Conservation (phyloP, 2,113 vertebrate genomes). For the Pipra filicauda region DNA sequence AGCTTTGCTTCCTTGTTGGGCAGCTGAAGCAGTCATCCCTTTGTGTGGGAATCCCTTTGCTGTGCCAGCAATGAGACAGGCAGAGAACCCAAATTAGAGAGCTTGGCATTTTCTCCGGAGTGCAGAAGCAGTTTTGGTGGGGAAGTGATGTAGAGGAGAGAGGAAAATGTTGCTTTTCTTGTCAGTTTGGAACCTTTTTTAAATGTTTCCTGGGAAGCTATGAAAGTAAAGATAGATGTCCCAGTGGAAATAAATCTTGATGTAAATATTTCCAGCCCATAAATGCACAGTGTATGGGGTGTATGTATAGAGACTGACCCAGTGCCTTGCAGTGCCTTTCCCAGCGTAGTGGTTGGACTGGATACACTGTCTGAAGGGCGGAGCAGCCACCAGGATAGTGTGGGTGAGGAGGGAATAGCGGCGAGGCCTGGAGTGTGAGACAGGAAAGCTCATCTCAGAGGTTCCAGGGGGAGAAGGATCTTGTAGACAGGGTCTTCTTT, state of each 20-base stretch:
- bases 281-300: background rate
- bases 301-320: background rate
- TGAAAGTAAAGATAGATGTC: background rate
- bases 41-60: background rate
- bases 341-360: accelerated
- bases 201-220: background rate
- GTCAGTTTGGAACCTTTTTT: background rate
- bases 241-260: background rate
- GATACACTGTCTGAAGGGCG: background rate
- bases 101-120: background rate
- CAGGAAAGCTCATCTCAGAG: background rate
- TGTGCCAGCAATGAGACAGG: background rate
- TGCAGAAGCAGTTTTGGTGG: background rate
- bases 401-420: background rate
- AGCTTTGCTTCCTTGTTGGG: background rate
- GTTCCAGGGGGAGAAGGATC: background rate
- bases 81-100: background rate
- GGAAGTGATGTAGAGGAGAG: background rate
- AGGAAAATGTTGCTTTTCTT: background rate
- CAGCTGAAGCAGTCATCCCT: background rate
- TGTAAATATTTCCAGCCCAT: background rate
- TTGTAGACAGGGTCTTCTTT: accelerated
- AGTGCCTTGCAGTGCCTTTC: background rate
- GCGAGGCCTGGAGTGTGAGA: background rate
- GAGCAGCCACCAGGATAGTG: background rate